These are phyloP conservation scores for Pseudococcus longispinus DNA, from an alignment of 2,888 invertebrate genomes.

Conservation along the genomic window DNA sequence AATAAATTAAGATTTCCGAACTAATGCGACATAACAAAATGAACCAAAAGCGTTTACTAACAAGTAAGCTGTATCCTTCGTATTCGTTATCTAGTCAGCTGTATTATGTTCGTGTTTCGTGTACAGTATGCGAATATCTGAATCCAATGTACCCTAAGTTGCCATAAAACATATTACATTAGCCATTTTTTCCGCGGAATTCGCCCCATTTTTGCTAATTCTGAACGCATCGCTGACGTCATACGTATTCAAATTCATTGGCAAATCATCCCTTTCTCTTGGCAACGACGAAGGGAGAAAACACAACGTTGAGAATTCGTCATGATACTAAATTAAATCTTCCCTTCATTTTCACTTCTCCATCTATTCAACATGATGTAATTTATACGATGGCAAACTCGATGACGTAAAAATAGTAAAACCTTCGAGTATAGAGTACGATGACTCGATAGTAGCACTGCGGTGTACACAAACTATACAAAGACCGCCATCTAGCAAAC, in stretches of 20 bases:
- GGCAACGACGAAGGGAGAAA: background rate
- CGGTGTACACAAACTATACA: background rate
- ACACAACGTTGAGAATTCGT: background rate
- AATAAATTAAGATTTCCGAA: conserved; percentile 30
- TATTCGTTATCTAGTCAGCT: background rate
- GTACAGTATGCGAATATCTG: background rate
- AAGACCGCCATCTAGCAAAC: background rate
- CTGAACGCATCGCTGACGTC: background rate
- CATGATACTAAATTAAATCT: background rate
- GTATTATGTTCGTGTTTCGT: background rate
- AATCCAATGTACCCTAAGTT: background rate
- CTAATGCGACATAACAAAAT: conserved; percentile 20
- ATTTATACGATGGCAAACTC: background rate
- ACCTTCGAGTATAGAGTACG: background rate
- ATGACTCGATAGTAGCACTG: background rate
- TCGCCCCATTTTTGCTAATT: background rate
- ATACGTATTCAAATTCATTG: background rate
- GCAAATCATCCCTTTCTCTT: background rate
- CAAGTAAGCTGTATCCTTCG: background rate
- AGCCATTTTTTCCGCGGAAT: background rate
- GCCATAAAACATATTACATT: background rate
- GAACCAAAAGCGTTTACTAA: conserved; percentile 28
- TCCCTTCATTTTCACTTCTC: background rate
- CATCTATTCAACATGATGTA: background rate
- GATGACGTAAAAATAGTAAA: conserved; percentile 3